Evolutionary conservation across 2,113 vertebrate genomes (phyloP).

Genomic region (Rhabdomys dilectus): DNA sequence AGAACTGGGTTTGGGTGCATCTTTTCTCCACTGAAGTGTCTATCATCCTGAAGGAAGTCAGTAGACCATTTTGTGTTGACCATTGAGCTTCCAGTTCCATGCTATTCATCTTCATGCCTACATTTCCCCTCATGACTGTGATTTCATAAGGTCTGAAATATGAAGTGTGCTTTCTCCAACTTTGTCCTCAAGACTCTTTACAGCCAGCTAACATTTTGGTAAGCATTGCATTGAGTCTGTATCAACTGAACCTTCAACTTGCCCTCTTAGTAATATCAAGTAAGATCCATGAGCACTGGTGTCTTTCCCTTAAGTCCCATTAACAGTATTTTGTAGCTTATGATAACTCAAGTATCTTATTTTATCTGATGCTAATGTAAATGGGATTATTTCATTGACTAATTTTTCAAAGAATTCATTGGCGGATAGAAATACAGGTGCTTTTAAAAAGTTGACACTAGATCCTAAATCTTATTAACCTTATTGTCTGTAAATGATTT

Average conservation of each 20-base stretch:
- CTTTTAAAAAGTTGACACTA: background rate
- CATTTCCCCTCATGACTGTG: background rate
- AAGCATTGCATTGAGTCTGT: background rate
- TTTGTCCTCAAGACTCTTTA: conserved; percentile 21
- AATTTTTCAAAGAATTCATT: background rate
- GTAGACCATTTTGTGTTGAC: background rate
- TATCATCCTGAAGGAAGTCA: background rate
- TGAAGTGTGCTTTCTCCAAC: background rate
- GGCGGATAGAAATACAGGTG: background rate
- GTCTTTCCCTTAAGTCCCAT: background rate
- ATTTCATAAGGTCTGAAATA: background rate
- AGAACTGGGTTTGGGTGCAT: background rate
- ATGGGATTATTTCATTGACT: background rate
- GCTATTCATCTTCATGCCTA: background rate
- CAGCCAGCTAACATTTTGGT: background rate
- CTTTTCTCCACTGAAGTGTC: background rate
- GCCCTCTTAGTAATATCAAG: background rate
- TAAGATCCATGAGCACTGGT: background rate
- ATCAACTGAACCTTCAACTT: background rate
- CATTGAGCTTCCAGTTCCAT: background rate
- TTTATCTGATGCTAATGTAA: background rate
- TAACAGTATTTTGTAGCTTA: background rate
- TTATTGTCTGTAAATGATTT: background rate
- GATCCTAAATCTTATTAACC: background rate
- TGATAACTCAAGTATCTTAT: background rate